Conservation (phyloP, 2,888 invertebrate genomes). For the Coelinius sp. region DNA sequence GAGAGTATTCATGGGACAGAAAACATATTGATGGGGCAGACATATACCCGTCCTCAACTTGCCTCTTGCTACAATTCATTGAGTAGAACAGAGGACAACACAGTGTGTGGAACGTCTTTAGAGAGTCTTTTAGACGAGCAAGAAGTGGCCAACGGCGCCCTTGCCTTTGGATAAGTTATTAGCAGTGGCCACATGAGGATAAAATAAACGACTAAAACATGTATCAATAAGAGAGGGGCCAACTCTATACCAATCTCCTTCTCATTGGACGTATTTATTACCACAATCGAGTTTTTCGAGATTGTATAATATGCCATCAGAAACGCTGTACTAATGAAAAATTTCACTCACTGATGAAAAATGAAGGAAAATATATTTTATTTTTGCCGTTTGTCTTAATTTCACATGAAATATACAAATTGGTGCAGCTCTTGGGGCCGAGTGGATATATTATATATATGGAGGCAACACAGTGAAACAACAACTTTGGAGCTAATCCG, state of each 20-base stretch:
- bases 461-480: constrained; percentile 31
- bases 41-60: constrained; percentile 40
- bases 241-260: constrained; percentile 36
- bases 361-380: background rate
- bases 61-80: constrained; percentile 23
- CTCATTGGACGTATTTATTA: constrained; percentile 57
- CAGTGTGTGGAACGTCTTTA: constrained; percentile 32
- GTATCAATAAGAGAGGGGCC: constrained; percentile 59
- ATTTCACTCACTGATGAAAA: no score
- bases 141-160: constrained; percentile 59
- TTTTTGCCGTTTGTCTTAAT: background rate
- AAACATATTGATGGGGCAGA: constrained; percentile 55
- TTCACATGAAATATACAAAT: background rate
- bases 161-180: constrained; percentile 66
- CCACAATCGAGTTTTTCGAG: constrained; percentile 53
- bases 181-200: constrained; percentile 51
- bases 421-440: background rate
- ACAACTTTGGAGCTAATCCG: constrained; percentile 36
- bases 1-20: constrained; percentile 59
- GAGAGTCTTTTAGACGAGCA: constrained; percentile 60
- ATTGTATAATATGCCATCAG: no score
- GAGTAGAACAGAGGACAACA: constrained; percentile 17
- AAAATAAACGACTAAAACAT: constrained; percentile 49
- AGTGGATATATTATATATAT: no score
- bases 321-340: no score